A percentile compares a stretch with the other conserved stretches of the same genome.
phyloP scores from a whole-genome alignment of 2,888 invertebrate species.

The Argyra leucocephala region DNA sequence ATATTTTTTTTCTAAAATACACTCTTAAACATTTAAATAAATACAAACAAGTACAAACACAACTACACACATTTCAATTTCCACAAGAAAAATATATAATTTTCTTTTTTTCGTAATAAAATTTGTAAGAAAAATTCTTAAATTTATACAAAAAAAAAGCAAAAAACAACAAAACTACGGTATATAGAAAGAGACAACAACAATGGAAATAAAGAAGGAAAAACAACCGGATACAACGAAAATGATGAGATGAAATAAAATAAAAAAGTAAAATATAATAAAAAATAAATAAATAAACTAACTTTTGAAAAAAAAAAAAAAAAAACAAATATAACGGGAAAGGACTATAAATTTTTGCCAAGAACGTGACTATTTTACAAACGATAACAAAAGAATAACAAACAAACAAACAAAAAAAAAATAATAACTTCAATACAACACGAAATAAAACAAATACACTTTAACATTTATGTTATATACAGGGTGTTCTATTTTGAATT shows the following conservation, averaged over 20 bases:
- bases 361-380: slow-evolving; percentile 4
- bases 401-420: neutral
- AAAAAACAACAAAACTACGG: neutral
- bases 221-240: neutral
- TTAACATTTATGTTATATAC: too few relatives aligned
- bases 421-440: neutral
- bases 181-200: neutral
- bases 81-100: too few relatives aligned
- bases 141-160: neutral
- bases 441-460: too few relatives aligned
- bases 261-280: neutral
- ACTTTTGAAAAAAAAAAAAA: neutral
- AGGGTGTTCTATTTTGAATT: too few relatives aligned
- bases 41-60: too few relatives aligned
- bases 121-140: neutral
- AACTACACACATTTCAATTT: too few relatives aligned
- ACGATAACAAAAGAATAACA: neutral
- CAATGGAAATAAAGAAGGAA: neutral
- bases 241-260: neutral
- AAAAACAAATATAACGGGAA: neutral
- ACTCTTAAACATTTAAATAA: too few relatives aligned
- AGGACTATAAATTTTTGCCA: neutral
- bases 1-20: too few relatives aligned
- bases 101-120: neutral
- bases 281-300: neutral